Conservation (phyloP, 2,113 vertebrate species). For the Psilopsiagon aurifrons region DNA sequence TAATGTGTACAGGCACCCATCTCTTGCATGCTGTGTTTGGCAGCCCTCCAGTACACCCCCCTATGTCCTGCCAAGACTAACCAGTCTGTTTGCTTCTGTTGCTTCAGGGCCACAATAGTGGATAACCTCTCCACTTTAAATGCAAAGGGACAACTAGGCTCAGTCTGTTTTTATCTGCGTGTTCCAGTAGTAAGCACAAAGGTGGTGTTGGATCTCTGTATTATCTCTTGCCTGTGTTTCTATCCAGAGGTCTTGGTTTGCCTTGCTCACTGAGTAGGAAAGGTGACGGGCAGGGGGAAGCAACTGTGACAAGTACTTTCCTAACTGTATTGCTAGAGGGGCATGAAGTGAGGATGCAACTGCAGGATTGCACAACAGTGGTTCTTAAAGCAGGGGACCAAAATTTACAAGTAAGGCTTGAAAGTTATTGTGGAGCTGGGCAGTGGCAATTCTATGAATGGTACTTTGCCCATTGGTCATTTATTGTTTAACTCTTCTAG, state of each 20-base stretch:
- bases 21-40: not conserved
- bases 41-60: not conserved
- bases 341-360: not conserved
- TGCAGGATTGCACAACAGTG: not conserved
- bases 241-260: not conserved
- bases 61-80: not conserved
- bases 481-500: not conserved
- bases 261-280: not conserved
- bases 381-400: not conserved
- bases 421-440: not conserved
- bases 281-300: rapidly evolving
- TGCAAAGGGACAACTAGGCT: not conserved
- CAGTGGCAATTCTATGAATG: not conserved
- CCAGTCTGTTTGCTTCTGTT: not conserved
- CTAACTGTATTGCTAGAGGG: not conserved
- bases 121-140: not conserved
- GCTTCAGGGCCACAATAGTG: not conserved
- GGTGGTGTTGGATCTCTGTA: not conserved
- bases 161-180: not conserved
- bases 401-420: not conserved
- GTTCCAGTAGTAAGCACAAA: not conserved
- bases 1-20: not conserved
- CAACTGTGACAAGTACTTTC: not conserved
- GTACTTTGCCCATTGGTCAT: not conserved
- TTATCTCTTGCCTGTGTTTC: not conserved